Evolutionary conservation across 2,113 vertebrate genomes (phyloP).

Genomic region (Mystacornis crossleyi): DNA sequence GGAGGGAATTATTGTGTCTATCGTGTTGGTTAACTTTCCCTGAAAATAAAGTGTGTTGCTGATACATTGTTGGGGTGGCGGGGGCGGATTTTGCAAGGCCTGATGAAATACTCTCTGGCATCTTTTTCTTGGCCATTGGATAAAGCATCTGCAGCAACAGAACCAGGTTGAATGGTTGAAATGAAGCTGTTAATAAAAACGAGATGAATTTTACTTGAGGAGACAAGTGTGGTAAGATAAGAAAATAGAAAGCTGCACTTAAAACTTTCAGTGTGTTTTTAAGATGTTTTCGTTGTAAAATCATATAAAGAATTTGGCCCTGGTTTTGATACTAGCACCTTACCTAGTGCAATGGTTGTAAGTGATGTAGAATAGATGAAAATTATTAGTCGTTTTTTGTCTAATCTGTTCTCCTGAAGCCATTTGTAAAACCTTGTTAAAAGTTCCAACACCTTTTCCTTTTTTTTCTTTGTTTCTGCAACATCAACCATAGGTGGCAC

Average conservation of each 20-base stretch:
- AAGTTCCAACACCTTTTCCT: neutral
- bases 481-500: neutral
- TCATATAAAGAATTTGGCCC: neutral
- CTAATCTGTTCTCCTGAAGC: neutral
- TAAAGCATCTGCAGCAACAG: neutral
- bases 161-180: neutral
- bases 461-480: neutral
- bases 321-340: neutral
- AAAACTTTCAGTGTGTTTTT: neutral
- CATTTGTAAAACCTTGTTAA: neutral
- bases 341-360: neutral
- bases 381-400: neutral
- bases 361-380: neutral
- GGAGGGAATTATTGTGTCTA: slow-evolving; percentile 9
- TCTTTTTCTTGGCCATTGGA: neutral
- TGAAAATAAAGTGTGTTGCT: neutral
- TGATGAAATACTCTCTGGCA: neutral
- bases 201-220: neutral
- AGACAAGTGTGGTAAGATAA: neutral
- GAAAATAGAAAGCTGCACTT: neutral
- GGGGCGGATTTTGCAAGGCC: neutral
- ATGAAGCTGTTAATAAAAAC: neutral
- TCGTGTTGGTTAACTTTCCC: neutral
- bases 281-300: neutral
- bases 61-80: neutral